Evolutionary conservation across 1,140 invertebrate genomes (phyloP).

Genomic region (Coenobita brevimanus): DNA sequence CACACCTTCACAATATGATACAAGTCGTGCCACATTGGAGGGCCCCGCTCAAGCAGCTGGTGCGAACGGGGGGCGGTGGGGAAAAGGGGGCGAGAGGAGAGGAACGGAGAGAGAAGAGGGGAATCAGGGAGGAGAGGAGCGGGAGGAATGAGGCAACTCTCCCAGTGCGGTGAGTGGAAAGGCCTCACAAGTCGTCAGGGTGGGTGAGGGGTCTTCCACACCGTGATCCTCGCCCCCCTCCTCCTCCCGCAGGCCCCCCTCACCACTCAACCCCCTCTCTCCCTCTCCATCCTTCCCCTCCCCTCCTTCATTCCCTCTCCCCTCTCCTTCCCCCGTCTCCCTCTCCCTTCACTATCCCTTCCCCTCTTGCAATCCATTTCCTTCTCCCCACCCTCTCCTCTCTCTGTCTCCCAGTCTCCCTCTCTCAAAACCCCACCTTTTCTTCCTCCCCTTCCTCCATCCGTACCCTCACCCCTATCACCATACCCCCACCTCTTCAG

Average conservation of each 20-base stretch:
- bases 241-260: neutral
- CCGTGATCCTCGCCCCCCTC: neutral
- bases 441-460: neutral
- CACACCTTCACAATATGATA: slow-evolving; percentile 61
- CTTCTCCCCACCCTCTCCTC: neutral
- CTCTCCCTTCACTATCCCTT: neutral
- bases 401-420: neutral
- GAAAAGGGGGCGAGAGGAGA: neutral
- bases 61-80: no score
- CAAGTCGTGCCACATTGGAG: slow-evolving; percentile 55
- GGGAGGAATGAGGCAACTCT: slow-evolving; percentile 47
- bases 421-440: no score
- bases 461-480: neutral
- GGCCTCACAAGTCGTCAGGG: slow-evolving; percentile 52
- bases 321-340: neutral
- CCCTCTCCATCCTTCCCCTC: neutral
- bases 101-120: neutral
- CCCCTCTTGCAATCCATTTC: neutral
- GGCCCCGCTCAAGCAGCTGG: slow-evolving; percentile 13
- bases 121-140: slow-evolving; percentile 20
- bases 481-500: neutral
- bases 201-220: slow-evolving; percentile 25
- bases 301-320: neutral
- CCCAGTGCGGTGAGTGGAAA: slow-evolving; percentile 43
- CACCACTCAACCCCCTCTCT: neutral